Conservation (phyloP, 2,113 vertebrate species). For the Nematolebias whitei region DNA sequence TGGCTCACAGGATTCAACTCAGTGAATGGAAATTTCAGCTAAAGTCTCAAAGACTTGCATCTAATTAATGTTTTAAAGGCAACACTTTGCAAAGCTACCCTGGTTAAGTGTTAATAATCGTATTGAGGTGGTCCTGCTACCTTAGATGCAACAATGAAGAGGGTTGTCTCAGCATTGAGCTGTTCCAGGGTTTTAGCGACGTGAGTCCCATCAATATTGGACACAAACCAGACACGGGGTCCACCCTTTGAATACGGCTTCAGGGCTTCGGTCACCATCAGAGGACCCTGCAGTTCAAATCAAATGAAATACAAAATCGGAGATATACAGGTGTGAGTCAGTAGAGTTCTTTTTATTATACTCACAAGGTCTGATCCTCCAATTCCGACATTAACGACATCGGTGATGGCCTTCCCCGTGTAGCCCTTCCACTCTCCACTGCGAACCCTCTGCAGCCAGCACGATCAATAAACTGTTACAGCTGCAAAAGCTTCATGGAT, state of each 20-base stretch:
- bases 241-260: slow-evolving; percentile 92
- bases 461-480: neutral
- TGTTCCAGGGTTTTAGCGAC: slow-evolving; percentile 91
- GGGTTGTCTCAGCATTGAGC: slow-evolving; percentile 88
- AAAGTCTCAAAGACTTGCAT: neutral
- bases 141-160: slow-evolving; percentile 98
- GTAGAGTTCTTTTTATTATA: neutral
- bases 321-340: neutral
- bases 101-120: neutral
- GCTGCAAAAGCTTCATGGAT: neutral
- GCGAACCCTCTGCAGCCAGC: slow-evolving; percentile 85
- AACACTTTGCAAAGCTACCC: neutral
- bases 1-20: slow-evolving; percentile 3
- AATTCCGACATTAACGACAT: slow-evolving; percentile 94
- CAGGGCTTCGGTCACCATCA: slow-evolving; percentile 97
- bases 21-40: slow-evolving; percentile 3
- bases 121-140: slow-evolving; percentile 59
- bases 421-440: slow-evolving; percentile 95
- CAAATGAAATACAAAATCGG: neutral
- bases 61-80: neutral
- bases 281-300: slow-evolving; percentile 83
- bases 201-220: slow-evolving; percentile 97
- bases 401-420: slow-evolving; percentile 91
- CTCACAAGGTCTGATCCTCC: slow-evolving; percentile 96
- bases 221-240: slow-evolving; percentile 95